Base-by-base conservation (phyloP, 30 jellyfish, hydroid and myxozoan species). In the Thelohanellus kitauei region DNA sequence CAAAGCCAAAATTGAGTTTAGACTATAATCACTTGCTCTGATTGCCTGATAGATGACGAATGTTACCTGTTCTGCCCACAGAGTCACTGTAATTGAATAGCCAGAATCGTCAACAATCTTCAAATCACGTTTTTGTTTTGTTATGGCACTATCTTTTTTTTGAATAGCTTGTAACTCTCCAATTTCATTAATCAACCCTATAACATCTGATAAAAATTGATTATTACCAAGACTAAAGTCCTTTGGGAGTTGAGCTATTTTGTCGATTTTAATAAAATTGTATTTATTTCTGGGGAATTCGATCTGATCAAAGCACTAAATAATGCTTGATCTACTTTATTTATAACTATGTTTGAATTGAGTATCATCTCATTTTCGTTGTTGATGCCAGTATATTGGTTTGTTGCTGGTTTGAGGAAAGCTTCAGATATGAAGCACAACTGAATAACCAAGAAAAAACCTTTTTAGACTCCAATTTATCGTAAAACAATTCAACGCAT, bases 51-150 rank as follows among this genome's bases (percentile, higher is more conserved):
- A n/a, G n/a, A n/a, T n/a, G n/a, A n/a, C n/a, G n/a, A n/a, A n/a
- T n/a, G n/a, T n/a, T 43, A 58, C 97, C 83, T 62, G 80, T 1
- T 40, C 60, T 17, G 88, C 97, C 97, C 97, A 78, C 20, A 78
- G 48, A 1, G 89, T 64, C 2, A 46, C 88, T 32, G 38, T 52
- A 12, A 78, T 71, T 18, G 84, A 50, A 12, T 73, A 43, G 18
- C 54, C 93, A 5, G 97, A 64, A 5, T 64, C 57, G 35, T 78
- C 97, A 6, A 78, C 85, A 14, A 78, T 47, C 10, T 51, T 45
- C 8, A 78, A 12, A 19, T 78, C 97, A 37, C 97, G 65, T 32
- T 78, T 78, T 5, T 73, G 58, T 25, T 63, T 83, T 88, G 63
- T 38, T 3, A 21, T 39, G 1, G 21, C 5, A 22, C 14, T 14